These are phyloP conservation scores for Tauraco hartlaubi DNA, from an alignment of 2,797 vertebrate genomes.

Conservation along the genomic window DNA sequence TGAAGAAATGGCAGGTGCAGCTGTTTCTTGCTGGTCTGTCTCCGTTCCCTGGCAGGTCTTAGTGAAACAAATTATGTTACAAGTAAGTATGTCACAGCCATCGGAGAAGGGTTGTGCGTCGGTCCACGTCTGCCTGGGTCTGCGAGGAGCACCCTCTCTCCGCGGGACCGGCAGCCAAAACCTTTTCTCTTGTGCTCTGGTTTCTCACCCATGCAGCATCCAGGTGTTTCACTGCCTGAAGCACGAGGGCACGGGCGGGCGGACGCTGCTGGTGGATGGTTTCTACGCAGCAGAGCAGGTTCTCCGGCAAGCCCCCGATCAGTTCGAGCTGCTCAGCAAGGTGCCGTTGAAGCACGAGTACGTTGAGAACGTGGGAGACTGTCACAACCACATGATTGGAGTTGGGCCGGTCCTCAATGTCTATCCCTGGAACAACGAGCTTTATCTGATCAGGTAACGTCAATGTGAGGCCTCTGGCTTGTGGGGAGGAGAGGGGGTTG, in stretches of 20 bases:
- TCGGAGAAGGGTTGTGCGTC: background rate
- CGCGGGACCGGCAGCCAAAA: background rate
- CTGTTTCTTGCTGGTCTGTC: background rate
- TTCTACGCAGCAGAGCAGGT: slow-evolving; percentile 90
- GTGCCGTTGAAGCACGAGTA: slow-evolving; percentile 91
- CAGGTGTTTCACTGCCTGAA: slow-evolving; percentile 95
- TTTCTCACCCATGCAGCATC: slow-evolving; percentile 79
- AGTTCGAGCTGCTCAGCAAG: slow-evolving; percentile 87
- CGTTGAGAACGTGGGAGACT: slow-evolving; percentile 82
- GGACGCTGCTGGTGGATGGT: slow-evolving; percentile 92
- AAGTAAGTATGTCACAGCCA: background rate
- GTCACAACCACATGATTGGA: slow-evolving; percentile 90
- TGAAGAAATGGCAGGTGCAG: fast-evolving
- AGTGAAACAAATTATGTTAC: background rate
- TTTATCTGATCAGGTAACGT: slow-evolving; percentile 90
- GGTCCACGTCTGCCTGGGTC: fast-evolving
- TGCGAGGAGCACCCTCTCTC: fast-evolving
- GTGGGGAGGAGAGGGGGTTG: fast-evolving
- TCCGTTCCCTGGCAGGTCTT: background rate
- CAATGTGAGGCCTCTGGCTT: background rate
- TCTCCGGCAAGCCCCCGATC: slow-evolving; percentile 78
- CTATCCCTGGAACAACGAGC: slow-evolving; percentile 94
- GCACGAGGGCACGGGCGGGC: slow-evolving; percentile 91
- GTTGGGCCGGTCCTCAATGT: slow-evolving; percentile 89
- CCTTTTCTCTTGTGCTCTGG: background rate